phyloP scores from a whole-genome alignment of 2,113 vertebrate genomes.

The Colossoma macropomum region DNA sequence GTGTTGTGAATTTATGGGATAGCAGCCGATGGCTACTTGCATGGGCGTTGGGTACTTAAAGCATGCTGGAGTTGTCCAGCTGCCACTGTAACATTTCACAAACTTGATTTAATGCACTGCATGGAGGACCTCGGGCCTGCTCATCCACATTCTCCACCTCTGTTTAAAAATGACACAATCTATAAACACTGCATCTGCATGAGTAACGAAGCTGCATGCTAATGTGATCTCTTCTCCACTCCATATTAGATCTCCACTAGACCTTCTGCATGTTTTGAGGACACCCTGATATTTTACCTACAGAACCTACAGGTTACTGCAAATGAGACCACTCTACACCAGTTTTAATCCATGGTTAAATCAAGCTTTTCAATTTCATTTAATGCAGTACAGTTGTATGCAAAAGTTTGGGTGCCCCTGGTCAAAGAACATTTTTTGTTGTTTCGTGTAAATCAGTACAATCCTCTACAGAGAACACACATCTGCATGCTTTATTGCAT shows the following conservation, averaged over 20 bases:
- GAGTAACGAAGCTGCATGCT: background rate
- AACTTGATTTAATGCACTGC: constrained; percentile 21
- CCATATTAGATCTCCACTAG: background rate
- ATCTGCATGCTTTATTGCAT: no score
- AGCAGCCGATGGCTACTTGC: constrained; percentile 37
- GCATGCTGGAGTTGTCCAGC: constrained; percentile 34
- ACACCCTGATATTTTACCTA: no score
- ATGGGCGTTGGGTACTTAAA: constrained; percentile 4
- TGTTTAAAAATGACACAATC: constrained; percentile 17
- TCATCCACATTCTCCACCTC: background rate
- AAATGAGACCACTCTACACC: background rate
- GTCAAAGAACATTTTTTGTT: no score
- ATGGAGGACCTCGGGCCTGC: background rate
- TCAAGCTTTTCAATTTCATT: no score
- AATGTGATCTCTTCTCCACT: background rate
- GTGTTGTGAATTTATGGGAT: constrained; percentile 30
- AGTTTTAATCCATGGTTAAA: no score
- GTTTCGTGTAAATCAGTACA: no score
- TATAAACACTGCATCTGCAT: background rate
- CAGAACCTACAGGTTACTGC: background rate
- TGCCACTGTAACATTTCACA: constrained; percentile 36
- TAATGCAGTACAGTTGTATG: no score
- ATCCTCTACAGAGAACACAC: no score
- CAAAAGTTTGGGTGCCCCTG: no score
- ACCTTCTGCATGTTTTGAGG: no score